Evolutionary conservation across 1,140 invertebrate species (phyloP), one percentile per base, ranked within the genome.

Genomic region (Prorops nasuta): DNA sequence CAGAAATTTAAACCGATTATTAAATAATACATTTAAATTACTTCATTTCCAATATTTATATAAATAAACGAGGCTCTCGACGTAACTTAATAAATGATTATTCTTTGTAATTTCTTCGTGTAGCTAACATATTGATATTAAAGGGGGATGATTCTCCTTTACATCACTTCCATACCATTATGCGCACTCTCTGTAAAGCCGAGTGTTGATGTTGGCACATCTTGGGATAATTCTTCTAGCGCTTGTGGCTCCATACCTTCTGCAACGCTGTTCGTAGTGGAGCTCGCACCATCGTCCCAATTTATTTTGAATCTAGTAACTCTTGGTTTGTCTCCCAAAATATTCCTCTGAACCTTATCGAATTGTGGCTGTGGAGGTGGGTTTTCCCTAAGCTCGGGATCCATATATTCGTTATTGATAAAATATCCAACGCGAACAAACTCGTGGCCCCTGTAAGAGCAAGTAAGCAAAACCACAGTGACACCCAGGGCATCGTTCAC

Each of bases 381-480:
- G 76, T 96, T 98, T 76, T 98, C 96, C 52, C 88, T 84, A 53
- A 98, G 75, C 74, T 98, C 96, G 3, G 87, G 86, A 69, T 98
- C 95, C 17, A 81, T 86, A 70, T 99, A 99, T 68, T 98, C 96
- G 71, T 98, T 98, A 66, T 98, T 98, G 36, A 99, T 97, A 72
- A 98, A 99, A 76, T 98, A 99, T 9, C 97, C 96, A 15, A 99
- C 94, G 52, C 96, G 77, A 2, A 98, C 94, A 73, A 99, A 99
- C 78, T 98, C 96, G 64, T 96, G 92, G 31, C 70, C 82, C 64
- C 85, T 80, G 64, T 98, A 99, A 0, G 92, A 95, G 76, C 96
- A 98, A 1, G 95, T 98, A 37, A 99, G 76, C 18, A 99, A 77
- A 0, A 99, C 93, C 7, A 98, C 96, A 0, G 96, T 98, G 0